phyloP scores from a whole-genome alignment of 1,140 invertebrate genomes.

The Camponotus vicinus region DNA sequence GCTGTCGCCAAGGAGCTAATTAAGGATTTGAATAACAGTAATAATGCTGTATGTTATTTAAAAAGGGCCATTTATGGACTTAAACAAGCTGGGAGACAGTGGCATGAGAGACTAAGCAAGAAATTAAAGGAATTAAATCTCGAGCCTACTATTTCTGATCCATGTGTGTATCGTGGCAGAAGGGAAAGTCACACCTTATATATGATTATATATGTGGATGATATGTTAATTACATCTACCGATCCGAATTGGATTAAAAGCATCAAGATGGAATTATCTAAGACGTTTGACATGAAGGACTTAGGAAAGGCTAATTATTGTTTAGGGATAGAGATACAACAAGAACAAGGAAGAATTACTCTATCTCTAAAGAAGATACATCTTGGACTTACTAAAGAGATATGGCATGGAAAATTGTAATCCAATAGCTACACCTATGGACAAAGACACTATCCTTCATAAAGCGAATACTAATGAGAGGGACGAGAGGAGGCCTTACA shows the following conservation, averaged over 20 bases:
- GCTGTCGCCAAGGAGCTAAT: too few relatives aligned
- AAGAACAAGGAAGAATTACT: background rate
- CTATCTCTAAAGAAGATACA: slow-evolving; percentile 14
- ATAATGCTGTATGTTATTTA: too few relatives aligned
- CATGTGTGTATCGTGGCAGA: too few relatives aligned
- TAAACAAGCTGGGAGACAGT: too few relatives aligned
- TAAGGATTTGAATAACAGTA: too few relatives aligned
- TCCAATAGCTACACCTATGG: background rate
- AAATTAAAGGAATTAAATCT: too few relatives aligned
- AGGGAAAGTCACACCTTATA: background rate
- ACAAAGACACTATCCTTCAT: background rate
- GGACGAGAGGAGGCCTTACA: background rate
- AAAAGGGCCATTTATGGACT: too few relatives aligned
- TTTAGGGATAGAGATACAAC: background rate
- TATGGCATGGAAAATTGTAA: slow-evolving; percentile 20
- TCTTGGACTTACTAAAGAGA: background rate
- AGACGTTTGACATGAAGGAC: background rate
- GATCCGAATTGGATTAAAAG: background rate
- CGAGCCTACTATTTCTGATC: too few relatives aligned
- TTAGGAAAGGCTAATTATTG: too few relatives aligned
- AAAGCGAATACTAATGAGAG: background rate
- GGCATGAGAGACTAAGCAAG: too few relatives aligned
- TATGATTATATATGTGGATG: background rate
- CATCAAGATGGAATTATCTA: background rate
- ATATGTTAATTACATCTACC: background rate